Percentiles rank a stretch among this genome's conserved stretches.
phyloP scores from a whole-genome alignment of 2,113 vertebrate genomes.

The Alces alces region DNA sequence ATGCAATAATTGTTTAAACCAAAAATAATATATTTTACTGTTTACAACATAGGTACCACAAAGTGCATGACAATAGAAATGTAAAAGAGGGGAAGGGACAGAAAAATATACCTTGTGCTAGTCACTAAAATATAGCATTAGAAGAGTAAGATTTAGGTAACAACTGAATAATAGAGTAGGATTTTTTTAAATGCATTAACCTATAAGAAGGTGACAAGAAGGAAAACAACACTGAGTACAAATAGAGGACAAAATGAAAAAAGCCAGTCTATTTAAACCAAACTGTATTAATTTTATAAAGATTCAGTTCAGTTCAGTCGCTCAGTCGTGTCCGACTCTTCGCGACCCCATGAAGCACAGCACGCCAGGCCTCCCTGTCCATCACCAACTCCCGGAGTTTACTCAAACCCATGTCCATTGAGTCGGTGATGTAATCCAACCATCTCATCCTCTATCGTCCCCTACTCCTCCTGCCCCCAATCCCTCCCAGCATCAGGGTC shows the following conservation, averaged over 20 bases:
- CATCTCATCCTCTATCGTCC: too few relatives aligned
- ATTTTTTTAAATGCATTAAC: neutral
- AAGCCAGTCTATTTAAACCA: neutral
- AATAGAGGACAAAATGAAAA: neutral
- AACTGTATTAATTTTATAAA: neutral
- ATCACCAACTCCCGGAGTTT: too few relatives aligned
- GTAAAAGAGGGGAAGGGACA: neutral
- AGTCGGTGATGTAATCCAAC: too few relatives aligned
- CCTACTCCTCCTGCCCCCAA: too few relatives aligned
- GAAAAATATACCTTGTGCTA: accelerated
- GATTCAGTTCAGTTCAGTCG: too few relatives aligned
- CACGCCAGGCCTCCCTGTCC: too few relatives aligned
- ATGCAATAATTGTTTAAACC: neutral
- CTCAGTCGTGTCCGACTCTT: too few relatives aligned
- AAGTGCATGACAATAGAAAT: neutral
- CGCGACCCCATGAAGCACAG: too few relatives aligned
- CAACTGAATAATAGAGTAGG: neutral
- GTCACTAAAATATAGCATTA: neutral
- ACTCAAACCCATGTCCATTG: too few relatives aligned
- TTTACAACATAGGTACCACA: neutral
- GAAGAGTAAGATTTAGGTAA: neutral
- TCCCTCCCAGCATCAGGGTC: too few relatives aligned
- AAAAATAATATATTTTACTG: neutral
- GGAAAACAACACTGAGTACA: neutral
- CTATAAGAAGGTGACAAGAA: neutral